phyloP scores from a whole-genome alignment of 2,113 vertebrate genomes.

The Neogobius melanostomus region DNA sequence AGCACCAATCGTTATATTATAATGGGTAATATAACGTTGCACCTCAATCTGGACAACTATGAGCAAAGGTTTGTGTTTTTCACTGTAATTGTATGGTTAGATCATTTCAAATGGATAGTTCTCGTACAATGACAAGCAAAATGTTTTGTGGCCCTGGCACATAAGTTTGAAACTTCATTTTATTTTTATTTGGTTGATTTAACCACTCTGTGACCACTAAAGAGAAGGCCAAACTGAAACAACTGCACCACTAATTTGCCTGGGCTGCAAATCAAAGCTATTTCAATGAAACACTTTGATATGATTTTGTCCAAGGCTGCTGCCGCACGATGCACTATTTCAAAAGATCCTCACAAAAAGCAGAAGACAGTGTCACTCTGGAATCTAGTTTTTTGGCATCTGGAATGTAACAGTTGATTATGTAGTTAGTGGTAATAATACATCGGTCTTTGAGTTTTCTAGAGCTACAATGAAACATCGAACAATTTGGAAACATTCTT shows the following conservation, averaged over 20 bases:
- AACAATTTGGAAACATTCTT: too few species aligned
- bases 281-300: slow-evolving; percentile 46
- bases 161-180: slow-evolving; percentile 24
- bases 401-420: not conserved
- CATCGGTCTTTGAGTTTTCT: too few species aligned
- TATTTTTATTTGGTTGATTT: slow-evolving; percentile 26
- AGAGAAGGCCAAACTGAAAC: slow-evolving; percentile 31
- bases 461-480: too few species aligned
- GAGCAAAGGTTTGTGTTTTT: slow-evolving; percentile 8
- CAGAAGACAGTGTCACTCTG: not conserved
- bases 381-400: not conserved
- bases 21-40: not conserved
- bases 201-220: slow-evolving; percentile 32
- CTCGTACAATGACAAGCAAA: slow-evolving; percentile 10
- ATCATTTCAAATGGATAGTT: slow-evolving; percentile 12
- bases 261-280: slow-evolving; percentile 42
- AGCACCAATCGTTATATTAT: not conserved
- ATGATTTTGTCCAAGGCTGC: slow-evolving; percentile 16
- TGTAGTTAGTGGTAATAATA: not conserved
- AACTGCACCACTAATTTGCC: slow-evolving; percentile 37
- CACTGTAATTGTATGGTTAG: slow-evolving; percentile 17
- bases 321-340: slow-evolving; percentile 19
- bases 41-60: not conserved
- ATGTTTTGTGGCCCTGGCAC: slow-evolving; percentile 11
- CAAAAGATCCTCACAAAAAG: slow-evolving; percentile 10